phyloP scores from a whole-genome alignment of 2,113 vertebrate species.

The Xenopus laevis region DNA sequence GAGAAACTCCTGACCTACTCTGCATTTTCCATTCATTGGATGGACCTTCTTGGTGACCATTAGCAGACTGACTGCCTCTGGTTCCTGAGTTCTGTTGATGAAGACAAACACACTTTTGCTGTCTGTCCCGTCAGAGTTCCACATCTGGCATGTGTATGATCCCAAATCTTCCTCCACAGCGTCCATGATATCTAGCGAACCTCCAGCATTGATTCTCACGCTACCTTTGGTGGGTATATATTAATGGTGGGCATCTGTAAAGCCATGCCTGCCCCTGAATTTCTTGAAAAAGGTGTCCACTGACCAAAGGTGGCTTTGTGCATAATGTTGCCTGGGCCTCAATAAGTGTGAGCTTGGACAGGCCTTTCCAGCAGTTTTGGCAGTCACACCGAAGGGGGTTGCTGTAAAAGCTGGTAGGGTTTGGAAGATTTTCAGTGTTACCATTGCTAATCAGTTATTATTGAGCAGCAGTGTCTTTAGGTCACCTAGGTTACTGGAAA shows the following conservation, averaged over 20 bases:
- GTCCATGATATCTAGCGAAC: conserved; percentile 66
- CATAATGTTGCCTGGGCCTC: conserved; percentile 69
- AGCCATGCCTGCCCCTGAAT: conserved; percentile 59
- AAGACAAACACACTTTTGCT: conserved; percentile 64
- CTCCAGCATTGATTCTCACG: conserved; percentile 61
- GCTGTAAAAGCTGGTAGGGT: no score
- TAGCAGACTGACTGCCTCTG: conserved; percentile 53
- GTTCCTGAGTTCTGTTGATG: conserved; percentile 53
- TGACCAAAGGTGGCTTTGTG: conserved; percentile 59
- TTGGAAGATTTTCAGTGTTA: conserved; percentile 66
- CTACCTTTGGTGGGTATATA: conserved; percentile 63
- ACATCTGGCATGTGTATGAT: conserved; percentile 75
- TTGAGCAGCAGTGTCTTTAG: conserved; percentile 68
- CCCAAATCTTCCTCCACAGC: conserved; percentile 64
- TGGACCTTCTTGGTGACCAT: conserved; percentile 70
- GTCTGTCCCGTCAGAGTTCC: conserved; percentile 70
- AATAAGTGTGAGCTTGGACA: conserved; percentile 62
- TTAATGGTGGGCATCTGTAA: conserved; percentile 67
- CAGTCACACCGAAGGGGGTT: no score
- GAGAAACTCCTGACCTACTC: conserved; percentile 15
- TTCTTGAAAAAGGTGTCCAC: conserved; percentile 65
- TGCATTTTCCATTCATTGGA: conserved; percentile 69
- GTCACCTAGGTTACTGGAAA: conserved; percentile 56
- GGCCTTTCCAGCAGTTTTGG: conserved; percentile 66
- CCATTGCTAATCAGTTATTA: conserved; percentile 66